Evolutionary conservation across 2,888 invertebrate genomes (phyloP), one percentile per base, ranked within the genome.

Genomic region (Dyspetes luteomarginatus): DNA sequence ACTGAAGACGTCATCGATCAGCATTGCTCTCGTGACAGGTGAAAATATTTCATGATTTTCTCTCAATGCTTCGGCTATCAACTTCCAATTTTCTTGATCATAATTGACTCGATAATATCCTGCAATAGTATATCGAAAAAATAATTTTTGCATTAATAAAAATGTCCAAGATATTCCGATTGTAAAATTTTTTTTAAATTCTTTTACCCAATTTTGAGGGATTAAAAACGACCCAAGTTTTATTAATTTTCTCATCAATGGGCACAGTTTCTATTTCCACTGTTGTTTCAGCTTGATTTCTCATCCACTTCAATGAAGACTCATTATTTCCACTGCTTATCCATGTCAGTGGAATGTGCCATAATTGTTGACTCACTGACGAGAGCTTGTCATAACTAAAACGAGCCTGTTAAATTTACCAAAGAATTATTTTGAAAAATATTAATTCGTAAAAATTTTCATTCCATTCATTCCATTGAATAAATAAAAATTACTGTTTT

Each of bases 1-100:
- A 55, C 90, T 90, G 45, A 92, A 88, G 22, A 93, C 91, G 88
- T 95, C 95, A 85, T 94, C 94, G 43, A 95, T 88, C 2, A 95
- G 89, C 67, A 94, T 93, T 0, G 93, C 94, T 82, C 94, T 90
- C 82, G 94, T 94, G 36, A 92, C 89, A 0, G 92, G 86, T 36
- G 93, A 91, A 78, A 94, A 93, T n/a, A 79, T 89, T 24, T 84
- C 82, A 36, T 86, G 89, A 73, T 86, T 84, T 2, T 85, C 64
- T 28, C 76, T 60, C 15, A 90, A 76, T 81, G 85, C 92, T 84
- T 73, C 87, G 84, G 84, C 91, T 88, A 88, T 87, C 28, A 88
- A 83, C 52, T 80, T 75, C 91, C 91, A 91, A 83, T 88, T 90
- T 48, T 82, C 78, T 43, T 85, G 77, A 71, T 91, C 91, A 81